Base-by-base conservation (phyloP, 2,113 vertebrate genomes). In the Burhinus oedicnemus region DNA sequence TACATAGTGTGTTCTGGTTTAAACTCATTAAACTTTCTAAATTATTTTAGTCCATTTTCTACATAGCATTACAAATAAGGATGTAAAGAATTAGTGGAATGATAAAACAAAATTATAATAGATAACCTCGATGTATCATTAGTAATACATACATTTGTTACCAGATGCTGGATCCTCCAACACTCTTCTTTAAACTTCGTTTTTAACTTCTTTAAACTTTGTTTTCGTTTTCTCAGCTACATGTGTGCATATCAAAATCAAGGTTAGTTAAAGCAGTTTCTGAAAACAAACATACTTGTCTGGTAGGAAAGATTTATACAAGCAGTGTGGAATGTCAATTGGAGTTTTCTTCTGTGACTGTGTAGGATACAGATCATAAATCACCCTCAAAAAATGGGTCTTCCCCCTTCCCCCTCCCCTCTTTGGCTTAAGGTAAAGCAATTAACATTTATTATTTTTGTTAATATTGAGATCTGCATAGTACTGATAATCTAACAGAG, bases 321-420 rank as follows among this genome's bases (percentile, higher is more conserved):
- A 68, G 51, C 32, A 89, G 12, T 52, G 23, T 86, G 72, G 42
- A 94, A 89, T 89, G 51, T 78, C 68, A 68, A 0, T 14, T 92
- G 62, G 23, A 94, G 58, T 9, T 60, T 93, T 58, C 87, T 83
- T 80, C 45, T 3, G 0, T 80, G 51, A 36, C 54, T 83, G 2
- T 76, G 30, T 51, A 58, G 70, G 60, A 51, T 75, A 55, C 64
- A 89, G 75, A 47, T 84, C 19, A 69, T 91, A 84, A 90, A 92
- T 94, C 51, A 84, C 8, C 23, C 21, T 83, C n/a, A 68, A n/a
- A 78, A 58, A 55, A 40, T 38, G 4, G 2, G 81, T 23, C 34
- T 26, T 10, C 10, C 19, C 47, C 20, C 20, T 14, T 44, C 44
- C 44, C 44, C 13, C 44, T 15, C 0, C 22, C 5, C 4, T 2